Evolutionary conservation across 1,140 invertebrate species (phyloP), one percentile per base, ranked within the genome.

Genomic region (Lepidostoma basale): DNA sequence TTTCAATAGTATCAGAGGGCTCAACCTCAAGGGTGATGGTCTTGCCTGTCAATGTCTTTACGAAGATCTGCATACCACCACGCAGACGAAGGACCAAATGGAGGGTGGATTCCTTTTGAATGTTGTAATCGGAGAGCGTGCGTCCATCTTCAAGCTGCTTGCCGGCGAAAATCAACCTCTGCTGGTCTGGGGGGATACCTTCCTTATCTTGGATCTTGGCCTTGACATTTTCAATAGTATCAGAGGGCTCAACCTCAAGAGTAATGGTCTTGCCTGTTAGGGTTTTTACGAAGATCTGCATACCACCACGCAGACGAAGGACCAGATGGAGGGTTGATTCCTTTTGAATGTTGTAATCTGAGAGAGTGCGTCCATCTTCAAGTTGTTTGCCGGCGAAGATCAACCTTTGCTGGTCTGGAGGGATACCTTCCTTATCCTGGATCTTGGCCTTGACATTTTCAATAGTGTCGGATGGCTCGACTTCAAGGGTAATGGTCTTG

Each of bases 401-500:
- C 68, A 88, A 75, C 40, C 86, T 77, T 76, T 88, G 87, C 74
- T 87, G 85, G 73, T 87, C 83, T 77, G 86, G 85, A 23, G 87
- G 86, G 73, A 85, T 87, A 75, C 85, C 88, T 79, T 75, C 81
- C 72, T 76, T 85, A 76, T 86, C 79, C 74, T 88, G 87, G 73
- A 89, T 88, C 70, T 89, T 89, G 2, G 87, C 85, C 74, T 91
- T 90, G 0, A 91, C 88, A 77, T 90, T 90, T 63, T 90, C 88
- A 72, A 91, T 91, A 0, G 89, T 89, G 74, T 91, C 88, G 20
- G 85, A 87, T 4, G 83, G 80, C 70, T 91, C 88, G 0, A 90
- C 89, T 74, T 90, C 89, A 3, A 94, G 86, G 62, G 92, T 94
- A 79, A 94, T 95, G 77, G 91, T 96, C 81, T 95, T 96, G 52